Evolutionary conservation across 2,888 invertebrate species (phyloP), one percentile per base, ranked within the genome.

Genomic region (Patella pellucida): DNA sequence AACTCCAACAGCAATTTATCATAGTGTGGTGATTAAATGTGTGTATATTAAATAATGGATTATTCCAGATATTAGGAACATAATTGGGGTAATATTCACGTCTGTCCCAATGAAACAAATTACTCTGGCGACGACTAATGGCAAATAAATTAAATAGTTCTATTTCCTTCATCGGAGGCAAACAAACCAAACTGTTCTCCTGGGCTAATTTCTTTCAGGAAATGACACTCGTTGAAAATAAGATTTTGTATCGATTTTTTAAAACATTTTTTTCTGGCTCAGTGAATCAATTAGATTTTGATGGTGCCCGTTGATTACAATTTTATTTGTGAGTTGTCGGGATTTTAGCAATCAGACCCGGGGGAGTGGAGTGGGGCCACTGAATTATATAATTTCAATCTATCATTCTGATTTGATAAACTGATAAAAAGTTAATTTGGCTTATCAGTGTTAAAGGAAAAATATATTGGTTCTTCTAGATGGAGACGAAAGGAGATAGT

Each of bases 241-340:
- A 62, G 62, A 62, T 23, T 23, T 62, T 23, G 23, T 62, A 62
- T 62, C 23, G 62, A 62, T 62, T 62, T 62, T 62, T 62, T 19
- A 23, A 23, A 41, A 41, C 41, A 41, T 41, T 62, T 23, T 62
- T 62, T 62, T 62, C 62, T 62, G 62, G 62, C 23, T 62, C 62
- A 19, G 19, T n/a, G 62, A 62, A 62, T 62, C 62, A 62, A 62
- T 62, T 62, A 62, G 62, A 62, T 62, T 62, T 62, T 62, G 62
- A 62, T 62, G 62, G 62, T 23, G 62, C 62, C 62, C 23, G 7
- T 19, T 23, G 62, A 62, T 62, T 62, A 62, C 62, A 14, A 62
- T 62, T 62, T 62, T 62, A 19, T 62, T 62, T 62, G 19, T 62
- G 23, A 11, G 14, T 62, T 62, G 62, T 62, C 62, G 62, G 62